A percentile compares a stretch with the other conserved stretches of the same genome.
Evolutionary conservation across 2,888 invertebrate species (phyloP).

Genomic region (Opisthograptis luteolata): DNA sequence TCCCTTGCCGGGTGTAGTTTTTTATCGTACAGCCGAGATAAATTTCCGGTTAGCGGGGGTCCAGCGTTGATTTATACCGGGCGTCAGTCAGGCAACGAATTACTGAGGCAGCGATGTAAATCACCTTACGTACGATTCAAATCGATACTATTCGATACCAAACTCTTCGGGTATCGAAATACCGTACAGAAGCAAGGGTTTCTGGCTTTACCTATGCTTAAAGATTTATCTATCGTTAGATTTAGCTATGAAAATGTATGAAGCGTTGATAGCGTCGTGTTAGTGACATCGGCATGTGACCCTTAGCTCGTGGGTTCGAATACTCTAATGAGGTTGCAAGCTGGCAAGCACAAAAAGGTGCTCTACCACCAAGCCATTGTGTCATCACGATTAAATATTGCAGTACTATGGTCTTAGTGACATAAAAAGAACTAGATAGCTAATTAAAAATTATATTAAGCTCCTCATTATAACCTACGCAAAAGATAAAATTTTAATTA

Average conservation of each 20-base stretch:
- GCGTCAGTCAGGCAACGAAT: slow-evolving; percentile 80
- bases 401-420: no score
- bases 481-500: slow-evolving; percentile 16
- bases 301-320: no score
- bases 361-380: no score
- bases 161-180: slow-evolving; percentile 25
- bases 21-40: slow-evolving; percentile 72
- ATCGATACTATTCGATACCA: slow-evolving; percentile 70
- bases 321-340: no score
- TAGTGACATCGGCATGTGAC: no score
- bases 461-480: background rate
- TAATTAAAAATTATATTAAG: background rate
- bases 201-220: background rate
- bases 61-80: slow-evolving; percentile 80
- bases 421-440: no score
- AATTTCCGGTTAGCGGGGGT: slow-evolving; percentile 82
- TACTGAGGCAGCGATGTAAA: slow-evolving; percentile 77
- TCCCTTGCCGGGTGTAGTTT: slow-evolving; percentile 62
- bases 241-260: no score
- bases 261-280: no score
- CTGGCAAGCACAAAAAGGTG: no score
- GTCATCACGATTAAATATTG: no score
- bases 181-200: background rate
- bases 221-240: background rate
- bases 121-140: slow-evolving; percentile 65